A percentile compares a stretch with the other conserved stretches of the same genome.
Evolutionary conservation across 2,797 vertebrate species (phyloP).

Genomic region (Decapterus maruadsi): DNA sequence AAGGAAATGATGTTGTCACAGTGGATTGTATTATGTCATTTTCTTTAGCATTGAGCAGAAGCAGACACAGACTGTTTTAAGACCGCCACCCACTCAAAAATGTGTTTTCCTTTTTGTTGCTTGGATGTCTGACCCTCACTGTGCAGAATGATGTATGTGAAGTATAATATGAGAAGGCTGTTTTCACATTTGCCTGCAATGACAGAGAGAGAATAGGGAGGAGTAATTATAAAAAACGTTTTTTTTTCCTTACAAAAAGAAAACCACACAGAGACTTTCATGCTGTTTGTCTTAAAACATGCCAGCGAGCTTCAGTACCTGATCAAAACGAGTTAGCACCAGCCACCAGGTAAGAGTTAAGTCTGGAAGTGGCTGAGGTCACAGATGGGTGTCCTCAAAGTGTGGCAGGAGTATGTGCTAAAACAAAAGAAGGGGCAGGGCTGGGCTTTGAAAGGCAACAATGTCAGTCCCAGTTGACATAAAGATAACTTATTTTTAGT

Average conservation of each 20-base stretch:
- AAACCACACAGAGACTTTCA: no score
- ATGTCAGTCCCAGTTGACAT: constrained; percentile 28
- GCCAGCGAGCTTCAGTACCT: constrained; percentile 23
- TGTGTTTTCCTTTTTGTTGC: not conserved
- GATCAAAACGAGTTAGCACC: constrained; percentile 19
- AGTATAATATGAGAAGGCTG: not conserved
- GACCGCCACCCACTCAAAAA: not conserved
- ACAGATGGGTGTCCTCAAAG: constrained; percentile 49
- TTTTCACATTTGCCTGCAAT: not conserved
- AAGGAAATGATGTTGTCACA: constrained; percentile 10
- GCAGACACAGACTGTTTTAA: not conserved
- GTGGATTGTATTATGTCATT: not conserved
- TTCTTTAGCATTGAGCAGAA: not conserved
- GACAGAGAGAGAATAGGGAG: not conserved
- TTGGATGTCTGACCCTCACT: not conserved
- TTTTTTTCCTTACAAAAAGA: not conserved
- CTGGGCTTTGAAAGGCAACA: constrained; percentile 28
- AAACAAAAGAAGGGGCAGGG: constrained; percentile 31
- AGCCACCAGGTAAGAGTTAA: constrained; percentile 10
- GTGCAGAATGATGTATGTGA: not conserved
- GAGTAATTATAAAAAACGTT: not conserved
- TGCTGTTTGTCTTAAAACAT: constrained; percentile 6
- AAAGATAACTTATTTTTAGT: no score
- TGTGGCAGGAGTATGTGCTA: constrained; percentile 22
- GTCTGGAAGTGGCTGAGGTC: constrained; percentile 27